A percentile compares a stretch with the other conserved stretches of the same genome.
These are phyloP conservation scores for Atta cephalotes DNA, from an alignment of 1,140 invertebrate genomes.

Conservation along the genomic window DNA sequence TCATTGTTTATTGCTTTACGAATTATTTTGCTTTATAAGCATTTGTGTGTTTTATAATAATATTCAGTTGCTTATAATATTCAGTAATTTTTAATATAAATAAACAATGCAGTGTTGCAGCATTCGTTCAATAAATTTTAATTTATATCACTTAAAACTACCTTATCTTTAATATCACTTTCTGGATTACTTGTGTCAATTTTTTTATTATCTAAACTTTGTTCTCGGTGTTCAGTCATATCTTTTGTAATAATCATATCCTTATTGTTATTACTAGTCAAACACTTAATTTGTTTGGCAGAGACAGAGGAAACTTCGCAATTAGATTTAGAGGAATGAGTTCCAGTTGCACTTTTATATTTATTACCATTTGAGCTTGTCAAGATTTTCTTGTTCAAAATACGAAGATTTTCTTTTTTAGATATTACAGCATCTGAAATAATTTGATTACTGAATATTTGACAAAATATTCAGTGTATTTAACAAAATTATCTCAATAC, in stretches of 20 bases:
- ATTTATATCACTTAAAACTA: slow-evolving; percentile 58
- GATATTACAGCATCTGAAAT: slow-evolving; percentile 77
- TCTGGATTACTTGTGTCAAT: slow-evolving; percentile 69
- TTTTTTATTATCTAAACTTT: slow-evolving; percentile 73
- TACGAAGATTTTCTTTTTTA: slow-evolving; percentile 82
- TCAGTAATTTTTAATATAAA: neutral
- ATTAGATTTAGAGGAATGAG: slow-evolving; percentile 74
- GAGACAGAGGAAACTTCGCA: slow-evolving; percentile 68
- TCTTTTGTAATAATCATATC: slow-evolving; percentile 64
- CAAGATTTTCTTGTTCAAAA: slow-evolving; percentile 70
- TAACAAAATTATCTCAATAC: slow-evolving; percentile 58
- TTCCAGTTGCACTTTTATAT: slow-evolving; percentile 75
- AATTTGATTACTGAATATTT: slow-evolving; percentile 35
- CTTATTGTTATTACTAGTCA: slow-evolving; percentile 65
- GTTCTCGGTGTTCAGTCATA: slow-evolving; percentile 47
- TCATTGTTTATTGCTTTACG: neutral
- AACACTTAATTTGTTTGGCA: slow-evolving; percentile 61
- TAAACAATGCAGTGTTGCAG: neutral
- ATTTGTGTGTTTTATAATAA: too few species aligned
- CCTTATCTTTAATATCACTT: slow-evolving; percentile 75
- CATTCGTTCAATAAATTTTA: neutral
- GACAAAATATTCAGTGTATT: neutral
- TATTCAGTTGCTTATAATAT: neutral
- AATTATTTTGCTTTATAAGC: neutral
- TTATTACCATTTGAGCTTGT: slow-evolving; percentile 62